A percentile compares a stretch with the other conserved stretches of the same genome.
These are phyloP conservation scores for Drosophila anceps DNA, from an alignment of 2,888 invertebrate genomes.

Conservation along the genomic window DNA sequence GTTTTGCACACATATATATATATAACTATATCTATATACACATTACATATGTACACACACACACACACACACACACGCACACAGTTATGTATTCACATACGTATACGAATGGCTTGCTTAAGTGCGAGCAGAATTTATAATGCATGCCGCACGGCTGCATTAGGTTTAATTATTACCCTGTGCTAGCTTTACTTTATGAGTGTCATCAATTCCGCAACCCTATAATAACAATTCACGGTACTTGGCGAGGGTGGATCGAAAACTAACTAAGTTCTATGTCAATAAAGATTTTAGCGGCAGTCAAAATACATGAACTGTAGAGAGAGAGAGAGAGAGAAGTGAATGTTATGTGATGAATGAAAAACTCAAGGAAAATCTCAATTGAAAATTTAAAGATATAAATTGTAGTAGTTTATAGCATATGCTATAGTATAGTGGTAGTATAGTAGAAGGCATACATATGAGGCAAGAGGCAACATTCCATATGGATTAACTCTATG, in stretches of 20 bases:
- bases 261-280: not conserved
- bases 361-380: not conserved
- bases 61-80: not conserved
- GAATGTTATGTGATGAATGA: not conserved
- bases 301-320: too few species aligned
- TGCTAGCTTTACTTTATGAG: constrained; percentile 62
- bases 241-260: constrained; percentile 23
- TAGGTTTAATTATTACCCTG: constrained; percentile 44
- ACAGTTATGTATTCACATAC: not conserved
- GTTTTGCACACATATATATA: constrained; percentile 12
- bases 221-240: constrained; percentile 34
- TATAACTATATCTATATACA: not conserved
- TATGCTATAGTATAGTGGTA: not conserved
- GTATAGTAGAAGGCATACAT: too few species aligned
- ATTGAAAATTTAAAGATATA: not conserved
- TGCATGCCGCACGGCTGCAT: constrained; percentile 45
- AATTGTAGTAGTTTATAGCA: not conserved
- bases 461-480: too few species aligned
- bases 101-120: constrained; percentile 22
- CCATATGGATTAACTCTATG: too few species aligned
- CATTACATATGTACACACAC: not conserved
- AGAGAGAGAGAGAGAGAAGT: not conserved
- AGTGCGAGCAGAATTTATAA: constrained; percentile 43
- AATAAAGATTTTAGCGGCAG: not conserved
- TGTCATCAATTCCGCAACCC: constrained; percentile 68